These are phyloP conservation scores for Megalops atlanticus DNA, from an alignment of 2,113 vertebrate species.

Conservation along the genomic window DNA sequence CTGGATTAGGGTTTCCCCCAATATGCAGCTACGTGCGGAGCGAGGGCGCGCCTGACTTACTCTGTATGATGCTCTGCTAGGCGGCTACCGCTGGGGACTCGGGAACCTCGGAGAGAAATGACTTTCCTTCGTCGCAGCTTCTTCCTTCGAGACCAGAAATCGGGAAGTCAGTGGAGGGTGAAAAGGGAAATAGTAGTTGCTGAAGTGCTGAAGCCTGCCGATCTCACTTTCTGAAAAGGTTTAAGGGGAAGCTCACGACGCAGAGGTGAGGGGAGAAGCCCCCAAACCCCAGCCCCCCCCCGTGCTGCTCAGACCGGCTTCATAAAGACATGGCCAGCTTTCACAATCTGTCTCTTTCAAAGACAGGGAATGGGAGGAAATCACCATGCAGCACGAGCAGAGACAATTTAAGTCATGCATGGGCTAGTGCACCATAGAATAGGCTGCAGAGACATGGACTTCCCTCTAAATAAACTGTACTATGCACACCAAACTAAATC, in stretches of 20 bases:
- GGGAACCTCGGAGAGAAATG: conserved; percentile 78
- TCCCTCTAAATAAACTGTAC: too few relatives aligned
- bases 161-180: background rate
- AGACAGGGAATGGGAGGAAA: too few relatives aligned
- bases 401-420: too few relatives aligned
- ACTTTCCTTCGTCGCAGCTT: conserved; percentile 88
- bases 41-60: conserved; percentile 71
- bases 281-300: too few relatives aligned
- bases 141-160: conserved; percentile 64
- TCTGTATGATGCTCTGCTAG: conserved; percentile 82
- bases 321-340: too few relatives aligned
- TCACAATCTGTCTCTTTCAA: too few relatives aligned
- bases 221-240: conserved; percentile 6
- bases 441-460: too few relatives aligned
- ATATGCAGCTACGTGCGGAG: too few relatives aligned
- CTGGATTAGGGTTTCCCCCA: too few relatives aligned
- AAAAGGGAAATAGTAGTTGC: conserved; percentile 32
- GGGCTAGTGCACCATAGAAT: too few relatives aligned
- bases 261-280: background rate
- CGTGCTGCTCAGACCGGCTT: background rate
- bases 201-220: conserved; percentile 5
- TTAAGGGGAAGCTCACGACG: background rate
- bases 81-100: conserved; percentile 80
- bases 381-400: too few relatives aligned
- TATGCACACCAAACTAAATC: too few relatives aligned